Base-by-base conservation (phyloP, 1,140 invertebrate genomes). In the Drosophila ohnishii region DNA sequence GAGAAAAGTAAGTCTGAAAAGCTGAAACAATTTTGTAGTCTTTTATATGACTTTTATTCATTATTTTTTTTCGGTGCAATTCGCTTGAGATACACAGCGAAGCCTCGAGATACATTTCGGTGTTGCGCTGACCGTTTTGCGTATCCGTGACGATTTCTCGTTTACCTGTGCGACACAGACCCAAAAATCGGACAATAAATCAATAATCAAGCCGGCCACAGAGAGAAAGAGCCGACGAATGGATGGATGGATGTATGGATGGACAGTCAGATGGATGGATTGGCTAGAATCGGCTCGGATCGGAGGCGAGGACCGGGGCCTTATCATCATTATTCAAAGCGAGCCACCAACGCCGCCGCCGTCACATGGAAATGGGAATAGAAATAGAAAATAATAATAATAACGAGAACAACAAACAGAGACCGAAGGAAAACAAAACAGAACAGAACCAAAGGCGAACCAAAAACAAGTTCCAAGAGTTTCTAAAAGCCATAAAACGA, bases 251-350 rank as follows among this genome's bases (percentile, higher is more conserved):
- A n/a, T 50, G 22, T 53, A 48, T 48, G 22, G 53, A 53, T 35
- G 37, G 14, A 42, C 16, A 28, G 57, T 11, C 61, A 35, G 34
- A 3, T 48, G n/a, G 28, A 19, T 39, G 34, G 44, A 48, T 48
- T 60, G 48, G 13, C 56, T 22, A 44, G 58, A 44, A 45, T 47
- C 42, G 44, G 30, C 22, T 51, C 45, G 44, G 63, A 80, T 64
- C 44, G 59, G n/a, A 64, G 69, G 71, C 60, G 60, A 56, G 71
- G 71, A 59, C 55, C 48, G 71, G 60, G 47, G 61, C 69, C 83
- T 87, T 88, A 87, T 88, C 83, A 88, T 87, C 83, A 87, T 87
- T 87, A 87, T 87, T 87, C 84, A 87, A 88, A 87, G 83, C 80
- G 69, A 86, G 78, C 81, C 81, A 85, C 81, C 81, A 80, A 85